Base-by-base conservation (phyloP, 1,140 invertebrate species). In the Zaprionus kolodkinae region DNA sequence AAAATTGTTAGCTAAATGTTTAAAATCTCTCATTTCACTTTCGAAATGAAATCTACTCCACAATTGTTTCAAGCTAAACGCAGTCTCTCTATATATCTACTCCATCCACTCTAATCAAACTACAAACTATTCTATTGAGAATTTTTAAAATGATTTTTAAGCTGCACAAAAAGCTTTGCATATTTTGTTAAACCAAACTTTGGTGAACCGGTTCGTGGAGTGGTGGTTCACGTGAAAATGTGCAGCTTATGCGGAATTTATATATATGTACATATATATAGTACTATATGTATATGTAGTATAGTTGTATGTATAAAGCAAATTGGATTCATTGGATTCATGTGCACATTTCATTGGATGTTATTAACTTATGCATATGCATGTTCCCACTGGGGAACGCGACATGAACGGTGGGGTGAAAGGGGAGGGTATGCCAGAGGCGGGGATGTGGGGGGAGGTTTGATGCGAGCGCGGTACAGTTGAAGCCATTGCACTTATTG, bases 401-500 rank as follows among this genome's bases (percentile, higher is more conserved):
- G 27, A 30, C 3, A 9, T 12, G 15, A n/a, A 50, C 1, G 9
- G 25, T 0, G 13, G 1, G 2, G 6, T 2, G n/a, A n/a, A 3
- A 4, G 11, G 40, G 40, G 38, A 21, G 21, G 21, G 38, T 40
- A 40, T 40, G 6, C 6, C 38, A 40, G 13, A n/a, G 38, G 6
- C 13, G 38, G 13, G 12, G 13, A 2, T n/a, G 36, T 2, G 36
- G 11, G 5, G 38, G 4, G 38, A 1, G 38, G 38, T 5, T 6
- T 0, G 9, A 17, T 0, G 2, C 52, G 55, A 45, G 63, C 33
- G 45, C 56, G 72, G 30, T 59, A 54, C 15, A 76, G 72, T 79
- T 77, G 70, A 71, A 89, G 85, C 64, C 77, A 85, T 79, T 88
- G 84, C 84, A 84, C 80, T 89, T 88, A 87, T 87, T 87, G 84